Evolutionary conservation across 2,888 invertebrate species (phyloP), one percentile per base, ranked within the genome.

Genomic region (Onchidella celtica): DNA sequence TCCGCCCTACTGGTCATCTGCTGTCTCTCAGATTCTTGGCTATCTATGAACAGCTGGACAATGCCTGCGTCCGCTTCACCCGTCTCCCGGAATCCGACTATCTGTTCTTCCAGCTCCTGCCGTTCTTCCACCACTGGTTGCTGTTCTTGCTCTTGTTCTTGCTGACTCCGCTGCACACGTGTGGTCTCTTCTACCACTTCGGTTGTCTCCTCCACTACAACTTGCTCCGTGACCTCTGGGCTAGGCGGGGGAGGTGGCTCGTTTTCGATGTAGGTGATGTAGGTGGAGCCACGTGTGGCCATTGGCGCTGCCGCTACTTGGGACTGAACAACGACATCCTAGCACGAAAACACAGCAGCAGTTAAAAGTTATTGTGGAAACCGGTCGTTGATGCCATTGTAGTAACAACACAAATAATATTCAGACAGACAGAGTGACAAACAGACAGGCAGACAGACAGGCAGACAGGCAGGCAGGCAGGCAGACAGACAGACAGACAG

Each of bases 261-360:
- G 17, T 72, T 32, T n/a, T 72, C 32, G 17, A 72, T 72, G 72
- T 72, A 72, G 17, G 72, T 72, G 29, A 72, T 57, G 57, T 72
- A 72, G 11, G 72, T 72, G 34, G 55, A 57, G 6, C 72, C 72
- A 6, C 57, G 69, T 6, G n/a, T 66, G 17, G 66, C 66, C 9
- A 66, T 34, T 4, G 66, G 66, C 21, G 66, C 66, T 11, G 66
- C 6, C 11, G 1, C 34, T 4, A 66, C 66, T 34, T 34, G 66
- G 27, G 32, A 27, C 29, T 66, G 66, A 66, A 66, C 34, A 9
- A 66, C 66, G 21, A 32, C 11, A 34, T 66, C 21, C 66, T 66
- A 21, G 29, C 17, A 66, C 11, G 24, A 63, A 63, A n/a, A n/a
- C n/a, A n/a, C n/a, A n/a, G n/a, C n/a, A n/a, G n/a, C n/a, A n/a